These are phyloP conservation scores for Grallaria varia DNA, from an alignment of 2,113 vertebrate genomes.

Conservation along the genomic window DNA sequence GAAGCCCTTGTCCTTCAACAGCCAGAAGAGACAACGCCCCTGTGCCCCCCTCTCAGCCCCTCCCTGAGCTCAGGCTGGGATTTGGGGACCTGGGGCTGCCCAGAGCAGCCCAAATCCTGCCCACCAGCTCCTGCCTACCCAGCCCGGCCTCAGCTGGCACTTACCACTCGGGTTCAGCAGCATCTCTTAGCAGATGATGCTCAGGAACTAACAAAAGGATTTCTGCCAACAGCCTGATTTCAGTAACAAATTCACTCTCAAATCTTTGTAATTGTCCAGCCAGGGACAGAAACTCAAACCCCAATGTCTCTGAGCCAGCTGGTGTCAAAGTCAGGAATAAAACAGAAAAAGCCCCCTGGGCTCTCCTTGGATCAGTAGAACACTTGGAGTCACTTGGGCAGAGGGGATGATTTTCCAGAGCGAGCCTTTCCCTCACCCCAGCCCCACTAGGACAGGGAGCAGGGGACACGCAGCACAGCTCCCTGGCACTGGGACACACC, in stretches of 20 bases:
- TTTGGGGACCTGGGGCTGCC: accelerated
- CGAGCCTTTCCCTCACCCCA: neutral
- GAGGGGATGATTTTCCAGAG: neutral
- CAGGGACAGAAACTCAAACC: neutral
- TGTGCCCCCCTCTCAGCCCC: neutral
- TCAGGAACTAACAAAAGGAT: neutral
- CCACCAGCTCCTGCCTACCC: neutral
- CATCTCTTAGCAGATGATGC: neutral
- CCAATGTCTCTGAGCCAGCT: accelerated
- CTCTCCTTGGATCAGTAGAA: neutral
- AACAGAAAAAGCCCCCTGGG: neutral
- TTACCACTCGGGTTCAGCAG: neutral
- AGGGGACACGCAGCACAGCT: neutral
- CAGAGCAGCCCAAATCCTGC: neutral
- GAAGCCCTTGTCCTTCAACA: accelerated
- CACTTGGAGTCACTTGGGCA: accelerated
- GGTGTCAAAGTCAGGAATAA: neutral
- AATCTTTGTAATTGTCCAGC: neutral
- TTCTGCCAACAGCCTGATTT: accelerated
- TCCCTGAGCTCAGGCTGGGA: neutral
- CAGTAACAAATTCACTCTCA: neutral
- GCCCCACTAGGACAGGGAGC: neutral
- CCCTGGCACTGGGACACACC: neutral
- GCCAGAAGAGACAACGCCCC: neutral
- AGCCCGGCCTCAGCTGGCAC: accelerated